phyloP scores from a whole-genome alignment of 2,113 vertebrate genomes.

The Podarcis muralis region DNA sequence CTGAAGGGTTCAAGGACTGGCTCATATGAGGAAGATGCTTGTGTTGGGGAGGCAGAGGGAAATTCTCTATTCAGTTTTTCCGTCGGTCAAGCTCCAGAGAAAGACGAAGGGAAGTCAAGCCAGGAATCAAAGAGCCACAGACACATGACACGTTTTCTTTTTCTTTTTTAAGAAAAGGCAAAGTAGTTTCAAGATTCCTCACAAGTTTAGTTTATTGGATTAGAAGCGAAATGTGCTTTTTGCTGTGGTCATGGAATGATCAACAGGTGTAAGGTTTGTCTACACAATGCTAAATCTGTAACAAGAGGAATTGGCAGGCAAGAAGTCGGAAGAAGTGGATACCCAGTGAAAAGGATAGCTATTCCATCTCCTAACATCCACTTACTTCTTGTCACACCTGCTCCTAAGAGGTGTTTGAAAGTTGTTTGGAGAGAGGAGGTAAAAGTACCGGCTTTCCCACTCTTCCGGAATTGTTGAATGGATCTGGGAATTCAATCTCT shows the following conservation, averaged over 20 bases:
- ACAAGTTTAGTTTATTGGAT: not conserved
- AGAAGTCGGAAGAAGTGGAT: not conserved
- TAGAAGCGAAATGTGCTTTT: not conserved
- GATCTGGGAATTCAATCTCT: not conserved
- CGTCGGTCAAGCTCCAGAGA: not conserved
- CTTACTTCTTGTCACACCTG: not conserved
- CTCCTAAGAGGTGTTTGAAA: not conserved
- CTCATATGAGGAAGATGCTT: not conserved
- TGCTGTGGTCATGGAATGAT: not conserved
- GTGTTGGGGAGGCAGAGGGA: not conserved
- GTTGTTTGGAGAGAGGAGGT: not conserved
- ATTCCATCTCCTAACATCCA: not conserved
- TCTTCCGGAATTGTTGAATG: not conserved
- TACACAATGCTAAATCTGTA: too few relatives aligned
- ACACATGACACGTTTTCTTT: too few relatives aligned
- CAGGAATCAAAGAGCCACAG: not conserved
- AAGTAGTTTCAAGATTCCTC: not conserved
- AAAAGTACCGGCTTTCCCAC: not conserved
- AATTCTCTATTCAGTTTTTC: not conserved
- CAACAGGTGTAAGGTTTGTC: conserved; percentile 1
- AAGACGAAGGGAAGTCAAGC: not conserved
- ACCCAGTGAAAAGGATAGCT: too few relatives aligned
- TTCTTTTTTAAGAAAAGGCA: not conserved
- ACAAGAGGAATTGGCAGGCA: not conserved
- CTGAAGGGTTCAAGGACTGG: not conserved